These are phyloP conservation scores for Hycleus phaleratus DNA, from an alignment of 1,140 invertebrate species.

Conservation along the genomic window DNA sequence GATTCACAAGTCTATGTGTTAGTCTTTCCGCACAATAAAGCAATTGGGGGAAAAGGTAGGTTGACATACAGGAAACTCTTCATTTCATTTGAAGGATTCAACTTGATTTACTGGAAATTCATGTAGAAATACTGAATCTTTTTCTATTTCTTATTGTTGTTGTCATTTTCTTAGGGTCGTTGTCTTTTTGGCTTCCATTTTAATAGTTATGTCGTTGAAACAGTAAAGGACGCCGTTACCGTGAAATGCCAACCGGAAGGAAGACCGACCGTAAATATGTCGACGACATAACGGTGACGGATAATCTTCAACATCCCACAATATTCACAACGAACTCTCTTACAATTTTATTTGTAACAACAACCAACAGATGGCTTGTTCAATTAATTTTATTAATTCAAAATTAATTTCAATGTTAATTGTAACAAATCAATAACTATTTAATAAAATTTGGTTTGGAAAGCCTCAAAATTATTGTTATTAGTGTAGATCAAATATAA, in stretches of 20 bases:
- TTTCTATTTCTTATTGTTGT: no score
- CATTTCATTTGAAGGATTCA: not conserved
- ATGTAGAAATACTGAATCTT: no score
- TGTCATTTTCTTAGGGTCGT: not conserved
- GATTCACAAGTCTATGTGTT: conserved; percentile 17
- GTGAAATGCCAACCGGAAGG: conserved; percentile 20
- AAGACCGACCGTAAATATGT: conserved; percentile 20
- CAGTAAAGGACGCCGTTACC: conserved; percentile 13
- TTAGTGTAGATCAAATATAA: no score
- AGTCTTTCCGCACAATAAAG: conserved; percentile 18
- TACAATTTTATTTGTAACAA: conserved; percentile 1
- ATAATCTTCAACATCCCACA: conserved; percentile 13
- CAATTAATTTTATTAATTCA: no score
- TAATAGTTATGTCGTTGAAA: conserved; percentile 9
- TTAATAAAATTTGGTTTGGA: no score
- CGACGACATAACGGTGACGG: conserved; percentile 19
- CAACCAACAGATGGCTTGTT: conserved; percentile 3
- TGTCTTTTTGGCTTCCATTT: conserved; percentile 2
- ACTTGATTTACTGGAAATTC: not conserved
- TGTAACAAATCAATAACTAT: no score
- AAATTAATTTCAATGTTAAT: no score
- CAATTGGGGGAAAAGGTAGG: conserved; percentile 10
- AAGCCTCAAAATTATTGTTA: no score
- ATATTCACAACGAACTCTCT: conserved; percentile 4
- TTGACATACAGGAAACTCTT: conserved; percentile 1